Evolutionary conservation across 2,888 invertebrate species (phyloP), one percentile per base, ranked within the genome.

Genomic region (Incurvaria masculella): DNA sequence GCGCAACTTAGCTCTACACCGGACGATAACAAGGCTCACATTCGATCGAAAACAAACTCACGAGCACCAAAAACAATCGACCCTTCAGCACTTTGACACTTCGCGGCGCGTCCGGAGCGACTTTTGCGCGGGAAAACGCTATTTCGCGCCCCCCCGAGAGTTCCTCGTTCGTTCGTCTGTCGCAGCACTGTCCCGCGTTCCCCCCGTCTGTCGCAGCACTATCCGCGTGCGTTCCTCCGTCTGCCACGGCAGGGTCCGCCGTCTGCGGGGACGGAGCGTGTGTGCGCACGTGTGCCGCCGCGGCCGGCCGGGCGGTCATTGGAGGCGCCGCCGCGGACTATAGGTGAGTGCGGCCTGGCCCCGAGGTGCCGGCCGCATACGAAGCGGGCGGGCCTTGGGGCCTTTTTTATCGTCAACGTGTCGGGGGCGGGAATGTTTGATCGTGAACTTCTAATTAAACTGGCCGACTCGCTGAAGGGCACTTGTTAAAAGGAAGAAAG

Each of bases 301-400:
- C 73, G 71, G 75, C 78, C 81, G 81, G 81, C 80, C 82, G 80
- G 81, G 80, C 81, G 82, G 83, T 82, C 83, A 83, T 83, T 83
- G 83, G 56, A 19, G 21, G 20, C 38, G 39, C 39, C 42, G 57
- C 57, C 55, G 58, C 63, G 56, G 62, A 68, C 66, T 67, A 66
- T 73, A 73, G 71, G 69, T 67, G 69, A 68, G 69, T 65, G 53
- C 62, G 66, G 68, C 73, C 72, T 71, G 64, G 70, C 66, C 65
- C 65, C 65, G 67, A 55, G n/a, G 54, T 53, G 54, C 55, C 59
- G 61, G 64, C 59, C 62, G 72, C 75, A 74, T 74, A 75, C 75
- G 68, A 73, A 74, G 69, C 73, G 70, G 64, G 69, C 68, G 47
- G n/a, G 19, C 23, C n/a, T 51, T n/a, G n/a, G n/a, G n/a, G n/a